phyloP scores from a whole-genome alignment of 2,888 invertebrate species.

The Eustalomyia histrio region DNA sequence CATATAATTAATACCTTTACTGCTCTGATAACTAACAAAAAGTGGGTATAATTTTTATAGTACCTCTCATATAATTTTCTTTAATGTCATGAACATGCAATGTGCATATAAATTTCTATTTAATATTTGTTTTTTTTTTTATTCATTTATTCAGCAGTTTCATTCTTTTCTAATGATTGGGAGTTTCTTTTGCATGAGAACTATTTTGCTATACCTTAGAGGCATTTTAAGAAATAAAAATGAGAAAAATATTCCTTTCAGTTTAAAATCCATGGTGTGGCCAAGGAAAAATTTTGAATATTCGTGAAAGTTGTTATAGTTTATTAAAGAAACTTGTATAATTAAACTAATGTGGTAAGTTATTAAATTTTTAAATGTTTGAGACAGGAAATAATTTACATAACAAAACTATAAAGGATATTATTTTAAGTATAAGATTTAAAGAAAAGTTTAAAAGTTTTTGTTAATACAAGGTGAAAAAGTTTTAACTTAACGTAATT shows the following conservation, averaged over 20 bases:
- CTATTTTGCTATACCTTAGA: constrained; percentile 10
- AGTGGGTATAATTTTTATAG: background rate
- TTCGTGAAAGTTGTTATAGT: constrained; percentile 9
- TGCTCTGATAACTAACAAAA: background rate
- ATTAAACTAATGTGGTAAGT: too few relatives aligned
- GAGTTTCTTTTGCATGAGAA: constrained; percentile 15
- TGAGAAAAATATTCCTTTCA: background rate
- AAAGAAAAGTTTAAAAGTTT: too few relatives aligned
- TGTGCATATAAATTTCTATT: constrained; percentile 64
- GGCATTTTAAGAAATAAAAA: constrained; percentile 8
- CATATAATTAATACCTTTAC: background rate
- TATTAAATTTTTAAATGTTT: too few relatives aligned
- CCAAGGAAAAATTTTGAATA: background rate
- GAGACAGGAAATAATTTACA: constrained; percentile 70
- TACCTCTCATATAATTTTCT: constrained; percentile 1
- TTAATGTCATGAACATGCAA: constrained; percentile 65
- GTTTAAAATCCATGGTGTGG: constrained; percentile 54
- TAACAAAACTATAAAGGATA: constrained; percentile 70
- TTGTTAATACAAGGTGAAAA: too few relatives aligned
- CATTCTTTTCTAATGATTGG: constrained; percentile 60
- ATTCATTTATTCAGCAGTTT: background rate
- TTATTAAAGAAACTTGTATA: background rate
- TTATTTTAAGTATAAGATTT: background rate
- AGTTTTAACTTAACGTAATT: too few relatives aligned
- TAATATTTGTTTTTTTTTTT: background rate